Percentiles rank a stretch among this genome's conserved stretches.
phyloP scores from a whole-genome alignment of 2,888 invertebrate species.

The Lasioglossum calceatum region DNA sequence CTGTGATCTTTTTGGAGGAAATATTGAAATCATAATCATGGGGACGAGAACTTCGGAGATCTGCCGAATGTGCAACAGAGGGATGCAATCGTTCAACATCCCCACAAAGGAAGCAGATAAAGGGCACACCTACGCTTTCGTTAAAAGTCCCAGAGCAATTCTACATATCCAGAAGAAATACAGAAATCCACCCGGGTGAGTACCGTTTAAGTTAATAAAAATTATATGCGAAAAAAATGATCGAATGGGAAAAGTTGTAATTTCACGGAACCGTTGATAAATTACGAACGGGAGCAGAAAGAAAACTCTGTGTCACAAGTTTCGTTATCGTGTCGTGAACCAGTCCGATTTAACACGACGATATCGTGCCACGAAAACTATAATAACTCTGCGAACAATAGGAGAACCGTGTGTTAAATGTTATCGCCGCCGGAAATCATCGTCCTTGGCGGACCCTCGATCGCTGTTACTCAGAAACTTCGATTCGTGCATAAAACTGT shows the following conservation, averaged over 20 bases:
- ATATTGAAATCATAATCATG: conserved; percentile 67
- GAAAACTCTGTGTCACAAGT: conserved; percentile 7
- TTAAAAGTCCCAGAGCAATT: conserved; percentile 79
- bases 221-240: too few relatives aligned
- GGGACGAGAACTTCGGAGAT: conserved; percentile 75
- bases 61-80: conserved; percentile 80
- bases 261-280: not conserved
- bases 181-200: conserved; percentile 67
- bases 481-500: not conserved
- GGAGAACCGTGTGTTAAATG: not conserved
- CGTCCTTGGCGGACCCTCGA: conserved; percentile 1
- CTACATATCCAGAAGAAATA: conserved; percentile 78
- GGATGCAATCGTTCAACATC: conserved; percentile 75
- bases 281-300: not conserved
- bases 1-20: not conserved
- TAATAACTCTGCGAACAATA: conserved; percentile 11
- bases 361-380: conserved; percentile 25
- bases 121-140: conserved; percentile 77
- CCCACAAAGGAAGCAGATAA: conserved; percentile 67
- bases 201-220: not conserved
- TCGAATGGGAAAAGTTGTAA: not conserved
- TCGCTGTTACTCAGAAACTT: not conserved
- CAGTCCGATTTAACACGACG: not conserved
- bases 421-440: conserved; percentile 11
- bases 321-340: conserved; percentile 5